Percentiles rank a stretch among this genome's conserved stretches.
Evolutionary conservation across 2,113 vertebrate genomes (phyloP).

Genomic region (Phylloscopus trochilus): DNA sequence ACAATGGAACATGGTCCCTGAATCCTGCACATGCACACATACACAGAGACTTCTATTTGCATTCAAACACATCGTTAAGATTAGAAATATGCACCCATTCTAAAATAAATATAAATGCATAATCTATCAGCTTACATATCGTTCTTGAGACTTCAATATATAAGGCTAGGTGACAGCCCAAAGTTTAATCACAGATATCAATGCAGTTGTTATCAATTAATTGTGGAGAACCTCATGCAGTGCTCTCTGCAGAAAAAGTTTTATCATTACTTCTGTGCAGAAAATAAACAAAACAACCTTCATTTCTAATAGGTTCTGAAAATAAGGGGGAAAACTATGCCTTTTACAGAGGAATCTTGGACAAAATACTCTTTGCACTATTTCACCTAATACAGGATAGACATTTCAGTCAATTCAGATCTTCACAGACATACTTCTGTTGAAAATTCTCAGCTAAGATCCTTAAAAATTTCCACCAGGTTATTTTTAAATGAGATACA

Average conservation of each 20-base stretch:
- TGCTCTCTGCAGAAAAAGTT: not conserved
- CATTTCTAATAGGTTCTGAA: not conserved
- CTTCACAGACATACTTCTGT: not conserved
- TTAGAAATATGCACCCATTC: not conserved
- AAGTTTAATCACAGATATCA: not conserved
- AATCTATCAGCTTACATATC: not conserved
- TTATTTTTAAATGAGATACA: not conserved
- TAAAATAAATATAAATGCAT: not conserved
- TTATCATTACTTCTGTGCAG: fast-evolving
- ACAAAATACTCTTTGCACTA: not conserved
- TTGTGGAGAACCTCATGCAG: not conserved
- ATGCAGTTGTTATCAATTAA: not conserved
- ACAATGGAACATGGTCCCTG: not conserved
- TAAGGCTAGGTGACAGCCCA: not conserved
- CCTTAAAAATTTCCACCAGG: not conserved
- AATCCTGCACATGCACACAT: not conserved
- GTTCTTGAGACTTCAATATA: not conserved
- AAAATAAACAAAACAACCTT: not conserved
- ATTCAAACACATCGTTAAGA: not conserved
- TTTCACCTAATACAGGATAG: not conserved
- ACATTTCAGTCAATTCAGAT: not conserved
- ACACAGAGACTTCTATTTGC: not conserved
- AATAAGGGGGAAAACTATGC: not conserved
- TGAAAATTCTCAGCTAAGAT: not conserved
- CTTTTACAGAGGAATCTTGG: not conserved